phyloP scores from a whole-genome alignment of 2,888 invertebrate genomes.

The Trachelus stipa region DNA sequence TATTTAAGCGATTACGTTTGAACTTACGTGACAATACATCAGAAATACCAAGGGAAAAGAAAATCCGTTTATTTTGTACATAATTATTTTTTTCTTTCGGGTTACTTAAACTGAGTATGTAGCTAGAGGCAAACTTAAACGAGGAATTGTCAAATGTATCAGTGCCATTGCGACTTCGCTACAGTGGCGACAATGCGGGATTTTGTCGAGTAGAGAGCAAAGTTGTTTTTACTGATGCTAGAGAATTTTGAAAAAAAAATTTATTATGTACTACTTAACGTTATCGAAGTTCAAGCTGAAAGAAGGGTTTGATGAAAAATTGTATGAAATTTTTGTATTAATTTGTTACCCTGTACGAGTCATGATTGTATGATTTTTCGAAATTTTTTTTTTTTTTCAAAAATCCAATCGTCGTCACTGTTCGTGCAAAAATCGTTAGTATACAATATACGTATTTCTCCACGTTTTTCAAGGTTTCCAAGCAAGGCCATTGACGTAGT shows the following conservation, averaged over 20 bases:
- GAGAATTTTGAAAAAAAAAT: no score
- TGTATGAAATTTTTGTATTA: neutral
- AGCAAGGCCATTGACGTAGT: neutral
- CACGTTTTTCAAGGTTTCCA: neutral
- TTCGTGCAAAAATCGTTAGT: neutral
- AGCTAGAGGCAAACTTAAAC: neutral
- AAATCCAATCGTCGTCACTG: neutral
- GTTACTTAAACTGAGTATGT: neutral
- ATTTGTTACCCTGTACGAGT: neutral
- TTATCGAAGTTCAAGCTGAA: constrained; percentile 1
- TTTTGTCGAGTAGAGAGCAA: constrained; percentile 11
- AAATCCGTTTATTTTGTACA: neutral
- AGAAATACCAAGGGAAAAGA: neutral
- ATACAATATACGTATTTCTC: neutral
- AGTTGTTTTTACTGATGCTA: constrained; percentile 23
- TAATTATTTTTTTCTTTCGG: neutral
- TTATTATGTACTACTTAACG: neutral
- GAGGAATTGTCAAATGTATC: neutral
- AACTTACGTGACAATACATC: neutral
- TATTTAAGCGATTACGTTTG: constrained; percentile 1
- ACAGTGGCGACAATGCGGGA: neutral
- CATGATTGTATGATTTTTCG: neutral
- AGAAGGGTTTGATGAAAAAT: neutral
- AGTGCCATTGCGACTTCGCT: neutral
- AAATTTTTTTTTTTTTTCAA: neutral